phyloP scores from a whole-genome alignment of 2,797 vertebrate species.

The Novumbra hubbsi region DNA sequence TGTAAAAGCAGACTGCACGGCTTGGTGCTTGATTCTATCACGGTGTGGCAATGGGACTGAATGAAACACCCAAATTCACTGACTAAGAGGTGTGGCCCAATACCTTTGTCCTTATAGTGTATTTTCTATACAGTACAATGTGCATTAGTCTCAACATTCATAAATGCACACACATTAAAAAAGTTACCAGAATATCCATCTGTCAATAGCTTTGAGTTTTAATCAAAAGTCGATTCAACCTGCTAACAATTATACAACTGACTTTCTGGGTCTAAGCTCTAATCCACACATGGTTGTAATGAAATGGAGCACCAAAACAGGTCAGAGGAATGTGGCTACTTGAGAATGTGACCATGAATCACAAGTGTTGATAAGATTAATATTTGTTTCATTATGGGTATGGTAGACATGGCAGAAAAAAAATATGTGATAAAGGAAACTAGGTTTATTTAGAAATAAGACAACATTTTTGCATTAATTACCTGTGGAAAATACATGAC shows the following conservation, averaged over 20 bases:
- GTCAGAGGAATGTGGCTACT: background rate
- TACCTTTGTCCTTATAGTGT: no score
- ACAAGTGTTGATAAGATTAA: constrained; percentile 41
- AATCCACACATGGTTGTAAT: background rate
- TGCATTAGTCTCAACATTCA: background rate
- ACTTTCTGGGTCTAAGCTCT: background rate
- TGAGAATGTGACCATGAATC: constrained; percentile 6
- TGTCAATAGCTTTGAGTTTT: background rate
- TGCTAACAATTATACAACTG: background rate
- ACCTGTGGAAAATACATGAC: background rate
- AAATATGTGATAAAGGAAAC: background rate
- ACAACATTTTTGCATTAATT: background rate
- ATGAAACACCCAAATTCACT: no score
- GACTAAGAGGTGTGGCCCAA: no score
- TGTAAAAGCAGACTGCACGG: no score
- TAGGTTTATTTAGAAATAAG: background rate
- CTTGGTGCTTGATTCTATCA: no score
- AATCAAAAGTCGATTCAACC: background rate
- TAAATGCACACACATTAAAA: background rate
- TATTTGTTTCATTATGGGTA: constrained; percentile 18
- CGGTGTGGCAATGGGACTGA: no score
- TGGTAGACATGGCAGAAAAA: background rate
- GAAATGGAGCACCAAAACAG: background rate
- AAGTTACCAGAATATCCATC: background rate
- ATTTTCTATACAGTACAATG: background rate